Conservation (phyloP, 2,113 vertebrate genomes). For the Aptenodytes patagonicus region DNA sequence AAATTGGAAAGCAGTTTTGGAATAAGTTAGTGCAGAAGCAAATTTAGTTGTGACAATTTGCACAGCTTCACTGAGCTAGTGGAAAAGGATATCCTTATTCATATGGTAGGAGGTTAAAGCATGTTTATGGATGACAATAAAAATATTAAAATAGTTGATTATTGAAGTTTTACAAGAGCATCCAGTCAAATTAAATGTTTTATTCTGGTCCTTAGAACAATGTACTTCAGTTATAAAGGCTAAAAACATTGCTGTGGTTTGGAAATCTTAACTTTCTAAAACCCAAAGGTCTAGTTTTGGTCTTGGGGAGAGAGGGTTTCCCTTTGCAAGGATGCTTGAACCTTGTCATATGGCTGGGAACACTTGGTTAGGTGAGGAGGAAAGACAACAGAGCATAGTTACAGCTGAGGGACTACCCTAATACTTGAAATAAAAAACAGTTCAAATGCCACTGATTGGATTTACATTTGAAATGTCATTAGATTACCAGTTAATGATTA, state of each 20-base stretch:
- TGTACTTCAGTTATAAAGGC: not conserved
- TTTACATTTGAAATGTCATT: constrained; percentile 1
- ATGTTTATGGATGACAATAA: not conserved
- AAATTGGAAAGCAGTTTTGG: not conserved
- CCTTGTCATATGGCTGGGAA: not conserved
- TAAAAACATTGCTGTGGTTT: not conserved
- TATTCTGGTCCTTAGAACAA: not conserved
- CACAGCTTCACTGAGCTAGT: not conserved
- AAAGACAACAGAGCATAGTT: not conserved
- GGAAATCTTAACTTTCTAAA: not conserved
- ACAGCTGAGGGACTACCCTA: not conserved
- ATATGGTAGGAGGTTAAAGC: not conserved
- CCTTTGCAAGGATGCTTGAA: not conserved
- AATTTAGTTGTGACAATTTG: not conserved
- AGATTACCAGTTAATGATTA: not conserved
- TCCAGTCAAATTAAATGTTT: not conserved
- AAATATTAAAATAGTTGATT: not conserved
- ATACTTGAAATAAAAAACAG: not conserved
- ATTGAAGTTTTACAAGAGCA: not conserved
- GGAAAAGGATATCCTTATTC: not conserved
- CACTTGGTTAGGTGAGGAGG: not conserved
- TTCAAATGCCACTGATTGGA: not conserved
- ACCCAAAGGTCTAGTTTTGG: not conserved
- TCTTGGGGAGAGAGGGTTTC: not conserved
- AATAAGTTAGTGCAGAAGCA: not conserved